Base-by-base conservation (phyloP, 2,888 invertebrate genomes). In the Chelonus formosanus region DNA sequence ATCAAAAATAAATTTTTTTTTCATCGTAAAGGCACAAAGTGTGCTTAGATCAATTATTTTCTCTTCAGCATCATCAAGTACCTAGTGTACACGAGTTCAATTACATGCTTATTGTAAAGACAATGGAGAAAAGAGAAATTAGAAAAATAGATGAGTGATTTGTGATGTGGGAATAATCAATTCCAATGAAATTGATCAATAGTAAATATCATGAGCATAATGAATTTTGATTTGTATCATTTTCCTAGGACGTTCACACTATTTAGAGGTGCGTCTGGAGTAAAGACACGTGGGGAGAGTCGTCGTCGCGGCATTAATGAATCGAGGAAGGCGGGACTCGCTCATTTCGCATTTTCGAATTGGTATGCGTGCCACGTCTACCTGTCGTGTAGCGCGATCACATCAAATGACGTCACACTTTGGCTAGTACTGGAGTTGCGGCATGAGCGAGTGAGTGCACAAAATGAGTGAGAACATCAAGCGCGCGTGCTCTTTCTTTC, bases 401-500 rank as follows among this genome's bases (percentile, higher is more conserved):
- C 54, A 55, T 20, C 40, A 40, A 55, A 55, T 55, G 40, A 57
- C 57, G 57, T 57, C 57, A 57, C 32, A 57, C 52, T 52, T 8
- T 8, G 4, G 32, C 52, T 52, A 48, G 10, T n/a, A 10, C 20
- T 10, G 10, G 8, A 6, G n/a, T n/a, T 10, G 31, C 52, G 8
- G 31, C 32, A 32, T 8, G 31, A 31, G 8, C 6, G 36, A 63
- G 7, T 6, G 43, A 35, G 10, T 3, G 53, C 40, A 10, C 7
- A 53, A 8, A 20, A 10, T 10, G 7, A 40, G 20, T n/a, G 40
- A 55, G 34, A 34, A 36, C 54, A 57, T 58, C 58, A 61, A 61
- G 52, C 50, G 36, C 34, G 45, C 55, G 36, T 44, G 44, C 44
- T 63, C 66, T 53, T 67, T 64, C 59, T 70, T 64, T 68, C 65